Base-by-base conservation (phyloP, 2,113 vertebrate species). In the Morone saxatilis region DNA sequence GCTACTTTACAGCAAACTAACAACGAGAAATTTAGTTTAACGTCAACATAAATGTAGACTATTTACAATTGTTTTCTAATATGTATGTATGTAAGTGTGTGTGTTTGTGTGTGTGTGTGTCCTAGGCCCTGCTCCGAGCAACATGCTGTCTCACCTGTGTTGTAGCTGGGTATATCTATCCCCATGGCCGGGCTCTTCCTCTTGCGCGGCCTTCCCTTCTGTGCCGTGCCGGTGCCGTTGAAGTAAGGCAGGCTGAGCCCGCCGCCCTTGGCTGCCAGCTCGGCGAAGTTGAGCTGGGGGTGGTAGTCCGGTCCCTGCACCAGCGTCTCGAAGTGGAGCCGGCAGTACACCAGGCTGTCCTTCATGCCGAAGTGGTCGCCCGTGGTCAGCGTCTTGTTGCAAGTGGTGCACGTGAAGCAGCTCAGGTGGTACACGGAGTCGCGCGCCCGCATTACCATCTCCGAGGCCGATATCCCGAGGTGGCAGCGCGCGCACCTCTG, bases 401-500 rank as follows among this genome's bases (percentile, higher is more conserved):
- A 99, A 7, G 98, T 97, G 90, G 97, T 97, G 94, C 98, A 99
- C 65, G 98, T 99, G 95, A 99, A 99, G 94, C 98, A 99, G 96
- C 97, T 97, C 94, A 99, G 94, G 94, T 99, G 98, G 91, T 99
- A 99, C 83, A 99, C 98, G n/a, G 98, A 98, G 92, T 99, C 98
- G 90, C 98, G 96, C 75, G 98, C 98, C 70, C 98, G 96, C 98
- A 99, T 99, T 90, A 99, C 98, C 98, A 99, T 99, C 93, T 99
- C 98, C 5, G 98, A 99, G 88, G 98, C 98, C 25, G 98, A 99
- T 86, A 99, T 99, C 91, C 98, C 98, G 95, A 99, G 97, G 96
- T 99, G 98, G 96, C 98, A 99, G 95, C 98, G 98, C 94, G 98
- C 98, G 96, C 98, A 99, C 96, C 98, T 97, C 97, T 99, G 98